Evolutionary conservation across 64 coral and sea anemone genomes (phyloP).

Genomic region (Porites australiensis): DNA sequence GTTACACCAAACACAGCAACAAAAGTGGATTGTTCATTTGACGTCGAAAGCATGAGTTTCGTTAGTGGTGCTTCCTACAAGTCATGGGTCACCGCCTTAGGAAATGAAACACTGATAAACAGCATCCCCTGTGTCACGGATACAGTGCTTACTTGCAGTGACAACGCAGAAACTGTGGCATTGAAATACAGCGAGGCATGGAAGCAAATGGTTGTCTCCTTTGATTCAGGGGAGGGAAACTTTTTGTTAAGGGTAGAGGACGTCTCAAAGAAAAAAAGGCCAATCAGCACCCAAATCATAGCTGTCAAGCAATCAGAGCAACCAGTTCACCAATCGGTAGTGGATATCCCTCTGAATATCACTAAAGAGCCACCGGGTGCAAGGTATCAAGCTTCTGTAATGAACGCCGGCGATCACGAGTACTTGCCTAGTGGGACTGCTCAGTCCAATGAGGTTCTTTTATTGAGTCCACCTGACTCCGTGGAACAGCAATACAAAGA

Average conservation of each 20-base stretch:
- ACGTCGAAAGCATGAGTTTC: not conserved
- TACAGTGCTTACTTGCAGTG: not conserved
- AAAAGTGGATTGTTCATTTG: not conserved
- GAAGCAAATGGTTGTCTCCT: not conserved
- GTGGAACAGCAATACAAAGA: slow-evolving; percentile 25
- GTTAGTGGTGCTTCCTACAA: not conserved
- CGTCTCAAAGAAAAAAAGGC: not conserved
- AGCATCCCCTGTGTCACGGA: not conserved
- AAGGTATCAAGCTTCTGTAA: not conserved
- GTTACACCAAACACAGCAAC: not conserved
- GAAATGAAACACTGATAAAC: slow-evolving; percentile 18
- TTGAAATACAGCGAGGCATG: not conserved
- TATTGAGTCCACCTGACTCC: not conserved
- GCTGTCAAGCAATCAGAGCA: not conserved
- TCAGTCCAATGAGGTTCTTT: not conserved
- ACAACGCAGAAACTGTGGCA: not conserved
- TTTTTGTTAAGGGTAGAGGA: not conserved
- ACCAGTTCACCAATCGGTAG: not conserved
- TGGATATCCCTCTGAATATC: not conserved
- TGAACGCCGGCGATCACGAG: not conserved
- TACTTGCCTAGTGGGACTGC: slow-evolving; percentile 4
- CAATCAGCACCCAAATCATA: not conserved
- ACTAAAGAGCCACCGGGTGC: not conserved
- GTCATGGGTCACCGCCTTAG: not conserved
- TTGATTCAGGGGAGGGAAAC: not conserved